These are phyloP conservation scores for Neotoxoptera formosana DNA, from an alignment of 1,140 invertebrate genomes.

Conservation along the genomic window DNA sequence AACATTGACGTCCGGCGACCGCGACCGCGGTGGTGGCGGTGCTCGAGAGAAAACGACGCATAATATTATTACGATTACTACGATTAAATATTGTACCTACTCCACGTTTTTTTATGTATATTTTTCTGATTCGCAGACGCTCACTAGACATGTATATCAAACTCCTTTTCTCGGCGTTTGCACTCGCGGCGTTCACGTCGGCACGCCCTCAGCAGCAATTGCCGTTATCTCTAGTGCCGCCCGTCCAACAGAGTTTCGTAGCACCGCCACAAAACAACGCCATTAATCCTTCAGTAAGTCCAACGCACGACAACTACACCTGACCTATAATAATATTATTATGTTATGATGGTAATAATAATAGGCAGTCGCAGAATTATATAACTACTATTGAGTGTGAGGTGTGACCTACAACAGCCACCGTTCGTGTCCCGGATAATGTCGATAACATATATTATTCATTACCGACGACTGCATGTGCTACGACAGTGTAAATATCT, in stretches of 20 bases:
- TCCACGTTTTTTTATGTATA: neutral
- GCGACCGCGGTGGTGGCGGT: neutral
- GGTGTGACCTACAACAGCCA: too few species aligned
- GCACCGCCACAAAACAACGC: slow-evolving; percentile 1
- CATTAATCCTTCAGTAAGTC: slow-evolving; percentile 48
- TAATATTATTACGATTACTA: too few species aligned
- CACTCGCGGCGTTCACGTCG: neutral
- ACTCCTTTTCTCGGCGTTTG: neutral
- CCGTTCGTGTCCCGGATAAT: too few species aligned
- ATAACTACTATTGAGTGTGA: too few species aligned
- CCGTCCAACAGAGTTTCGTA: neutral
- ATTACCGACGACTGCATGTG: neutral
- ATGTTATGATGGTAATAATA: too few species aligned
- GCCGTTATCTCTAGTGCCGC: slow-evolving; percentile 2
- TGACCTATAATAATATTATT: neutral
- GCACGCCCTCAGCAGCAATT: slow-evolving; percentile 44
- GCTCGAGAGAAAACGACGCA: neutral
- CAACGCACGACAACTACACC: neutral
- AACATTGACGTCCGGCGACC: neutral
- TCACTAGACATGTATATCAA: slow-evolving; percentile 34
- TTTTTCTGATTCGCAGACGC: slow-evolving; percentile 28
- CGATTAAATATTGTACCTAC: neutral
- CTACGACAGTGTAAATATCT: neutral
- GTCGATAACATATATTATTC: neutral
- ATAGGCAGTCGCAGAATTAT: too few species aligned